Evolutionary conservation across 2,888 invertebrate genomes (phyloP), one percentile per base, ranked within the genome.

Genomic region (Ophonus ardosiacus): DNA sequence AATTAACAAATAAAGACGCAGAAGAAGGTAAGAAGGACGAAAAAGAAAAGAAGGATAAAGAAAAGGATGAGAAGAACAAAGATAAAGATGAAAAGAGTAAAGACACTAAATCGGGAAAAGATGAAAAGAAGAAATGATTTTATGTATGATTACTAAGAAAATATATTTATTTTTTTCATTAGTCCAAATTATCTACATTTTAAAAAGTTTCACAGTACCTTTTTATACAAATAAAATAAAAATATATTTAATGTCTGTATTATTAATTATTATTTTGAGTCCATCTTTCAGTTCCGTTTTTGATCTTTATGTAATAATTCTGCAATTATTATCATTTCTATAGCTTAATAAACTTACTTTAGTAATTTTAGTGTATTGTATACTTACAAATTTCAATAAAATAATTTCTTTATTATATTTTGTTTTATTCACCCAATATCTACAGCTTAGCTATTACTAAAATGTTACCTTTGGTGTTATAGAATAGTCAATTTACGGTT

Each of bases 1-100:
- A 99, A 93, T 94, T 99, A 86, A 97, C 98, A 71, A 98, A 98
- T 91, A 95, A 96, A 87, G 98, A 97, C 94, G 92, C 97, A 89
- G 94, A 98, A 93, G 94, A 98, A 93, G 94, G 98, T 90, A 94
- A 96, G 91, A 93, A 96, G 91, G 94, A 96, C 88, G 94, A 96
- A 21, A 92, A 93, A 59, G 94, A 95, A 86, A 95, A 95, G 86
- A 95, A 95, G 88, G 96, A 96, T 89, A 96, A 96, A 78, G 95
- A 95, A 88, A 94, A 94, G 86, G 93, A 93, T 80, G 95, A 96
- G 88, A 95, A 95, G 85, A 95, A 95, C 80, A 95, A 95, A 87
- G 94, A 94, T 86, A 93, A 93, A 21, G 95, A 95, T 90, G 92
- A 92, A 87, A 93, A 94, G 88, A 93, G 93, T 86, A 93, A 93